These are phyloP conservation scores for Drosophila pruinosa DNA, from an alignment of 1,140 invertebrate species.

Conservation along the genomic window DNA sequence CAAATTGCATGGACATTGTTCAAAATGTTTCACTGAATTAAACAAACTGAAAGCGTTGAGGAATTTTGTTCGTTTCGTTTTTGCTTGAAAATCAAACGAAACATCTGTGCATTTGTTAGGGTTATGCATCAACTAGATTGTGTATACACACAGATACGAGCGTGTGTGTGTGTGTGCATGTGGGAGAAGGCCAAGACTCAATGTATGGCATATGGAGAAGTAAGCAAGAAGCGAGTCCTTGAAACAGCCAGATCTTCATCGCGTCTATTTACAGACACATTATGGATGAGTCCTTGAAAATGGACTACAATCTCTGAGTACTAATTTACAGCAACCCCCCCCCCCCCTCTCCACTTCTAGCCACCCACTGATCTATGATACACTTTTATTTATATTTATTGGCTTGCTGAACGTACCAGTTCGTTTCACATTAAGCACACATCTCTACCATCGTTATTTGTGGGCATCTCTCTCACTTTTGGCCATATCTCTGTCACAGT, in stretches of 20 bases:
- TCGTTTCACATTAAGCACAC: slow-evolving; percentile 37
- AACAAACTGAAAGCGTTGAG: slow-evolving; percentile 58
- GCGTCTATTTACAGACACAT: not conserved
- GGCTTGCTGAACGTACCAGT: slow-evolving; percentile 37
- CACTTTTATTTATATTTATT: slow-evolving; percentile 30
- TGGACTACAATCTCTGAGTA: not conserved
- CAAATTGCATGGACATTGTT: slow-evolving; percentile 78
- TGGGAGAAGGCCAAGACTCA: slow-evolving; percentile 27
- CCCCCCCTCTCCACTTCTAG: no score
- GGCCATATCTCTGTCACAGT: slow-evolving; percentile 1
- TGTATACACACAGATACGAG: slow-evolving; percentile 27
- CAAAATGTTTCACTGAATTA: slow-evolving; percentile 76
- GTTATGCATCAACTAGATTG: slow-evolving; percentile 69
- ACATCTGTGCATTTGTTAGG: slow-evolving; percentile 74
- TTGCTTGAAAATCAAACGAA: slow-evolving; percentile 62
- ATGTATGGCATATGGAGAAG: not conserved
- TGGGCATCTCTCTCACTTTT: slow-evolving; percentile 1
- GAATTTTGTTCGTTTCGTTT: slow-evolving; percentile 56
- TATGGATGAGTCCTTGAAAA: slow-evolving; percentile 2
- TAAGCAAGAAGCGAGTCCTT: slow-evolving; percentile 6
- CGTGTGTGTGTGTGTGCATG: no score
- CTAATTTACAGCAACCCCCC: not conserved
- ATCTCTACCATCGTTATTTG: not conserved
- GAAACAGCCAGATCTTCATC: not conserved
- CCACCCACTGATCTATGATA: slow-evolving; percentile 2